phyloP scores from a whole-genome alignment of 2,888 invertebrate species.

The Mamestra brassicae region DNA sequence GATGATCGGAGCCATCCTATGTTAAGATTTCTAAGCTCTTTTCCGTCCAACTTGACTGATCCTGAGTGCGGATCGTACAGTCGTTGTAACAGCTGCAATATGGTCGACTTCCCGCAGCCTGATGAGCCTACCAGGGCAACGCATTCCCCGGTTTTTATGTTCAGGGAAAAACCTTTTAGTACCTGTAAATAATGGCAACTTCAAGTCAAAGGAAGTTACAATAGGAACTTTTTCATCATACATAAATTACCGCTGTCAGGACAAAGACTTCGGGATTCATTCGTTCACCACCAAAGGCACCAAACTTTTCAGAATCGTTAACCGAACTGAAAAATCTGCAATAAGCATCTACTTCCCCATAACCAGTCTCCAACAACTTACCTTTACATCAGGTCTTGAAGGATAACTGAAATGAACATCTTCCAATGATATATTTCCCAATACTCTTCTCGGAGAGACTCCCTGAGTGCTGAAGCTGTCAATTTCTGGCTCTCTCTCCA shows the following conservation, averaged over 20 bases:
- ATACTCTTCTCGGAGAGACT: conserved; percentile 88
- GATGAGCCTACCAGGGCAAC: conserved; percentile 94
- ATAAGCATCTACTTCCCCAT: neutral
- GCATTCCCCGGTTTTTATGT: conserved; percentile 92
- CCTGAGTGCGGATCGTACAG: conserved; percentile 93
- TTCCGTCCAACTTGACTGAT: conserved; percentile 92
- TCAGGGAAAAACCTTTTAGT: conserved; percentile 92
- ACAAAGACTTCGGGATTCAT: no score
- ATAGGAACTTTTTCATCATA: no score
- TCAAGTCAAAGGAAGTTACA: no score
- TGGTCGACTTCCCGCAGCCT: conserved; percentile 96
- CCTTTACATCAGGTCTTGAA: conserved; percentile 93
- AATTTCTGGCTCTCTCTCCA: conserved; percentile 93
- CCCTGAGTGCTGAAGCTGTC: conserved; percentile 93
- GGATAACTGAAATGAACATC: conserved; percentile 95
- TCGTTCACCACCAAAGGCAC: no score
- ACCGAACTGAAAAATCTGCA: neutral
- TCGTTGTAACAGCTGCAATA: conserved; percentile 94
- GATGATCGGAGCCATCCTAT: conserved; percentile 94
- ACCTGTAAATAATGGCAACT: conserved; percentile 81
- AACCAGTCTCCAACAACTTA: conserved; percentile 11
- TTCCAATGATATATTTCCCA: conserved; percentile 93
- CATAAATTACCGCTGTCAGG: neutral
- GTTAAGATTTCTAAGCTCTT: conserved; percentile 93
- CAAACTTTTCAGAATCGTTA: no score